A percentile compares a stretch with the other conserved stretches of the same genome.
phyloP scores from a whole-genome alignment of 2,888 invertebrate genomes.

The Nomada ferruginata region DNA sequence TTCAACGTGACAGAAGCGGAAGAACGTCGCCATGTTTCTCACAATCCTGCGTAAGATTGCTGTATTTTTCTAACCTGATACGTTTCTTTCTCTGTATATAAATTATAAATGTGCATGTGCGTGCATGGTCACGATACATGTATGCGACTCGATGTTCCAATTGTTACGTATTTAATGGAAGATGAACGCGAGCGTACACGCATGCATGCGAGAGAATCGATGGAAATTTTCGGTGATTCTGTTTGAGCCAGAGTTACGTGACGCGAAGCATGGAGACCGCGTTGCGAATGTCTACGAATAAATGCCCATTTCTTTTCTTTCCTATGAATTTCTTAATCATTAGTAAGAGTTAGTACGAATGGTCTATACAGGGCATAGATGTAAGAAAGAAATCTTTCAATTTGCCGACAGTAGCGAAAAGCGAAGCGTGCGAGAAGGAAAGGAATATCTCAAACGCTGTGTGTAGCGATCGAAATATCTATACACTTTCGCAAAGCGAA shows the following conservation, averaged over 20 bases:
- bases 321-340: slow-evolving; percentile 79
- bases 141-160: slow-evolving; percentile 17
- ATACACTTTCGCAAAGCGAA: slow-evolving; percentile 60
- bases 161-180: slow-evolving; percentile 26
- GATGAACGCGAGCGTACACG: slow-evolving; percentile 49
- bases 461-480: slow-evolving; percentile 72
- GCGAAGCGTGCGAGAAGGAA: slow-evolving; percentile 34
- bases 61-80: slow-evolving; percentile 83
- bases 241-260: slow-evolving; percentile 59
- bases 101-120: slow-evolving; percentile 49
- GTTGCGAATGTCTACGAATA: slow-evolving; percentile 8
- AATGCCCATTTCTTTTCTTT: slow-evolving; percentile 60
- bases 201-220: slow-evolving; percentile 34
- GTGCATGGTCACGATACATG: slow-evolving; percentile 30
- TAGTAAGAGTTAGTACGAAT: slow-evolving; percentile 78
- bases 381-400: slow-evolving; percentile 76
- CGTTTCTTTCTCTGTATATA: slow-evolving; percentile 76
- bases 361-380: slow-evolving; percentile 84
- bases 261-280: background rate
- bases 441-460: slow-evolving; percentile 66
- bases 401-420: slow-evolving; percentile 71
- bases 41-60: slow-evolving; percentile 79
- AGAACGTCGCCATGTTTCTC: slow-evolving; percentile 75
- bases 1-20: slow-evolving; percentile 56
- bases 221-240: background rate